These are phyloP conservation scores for Drosophila auraria DNA, from an alignment of 1,140 invertebrate genomes.

Conservation along the genomic window DNA sequence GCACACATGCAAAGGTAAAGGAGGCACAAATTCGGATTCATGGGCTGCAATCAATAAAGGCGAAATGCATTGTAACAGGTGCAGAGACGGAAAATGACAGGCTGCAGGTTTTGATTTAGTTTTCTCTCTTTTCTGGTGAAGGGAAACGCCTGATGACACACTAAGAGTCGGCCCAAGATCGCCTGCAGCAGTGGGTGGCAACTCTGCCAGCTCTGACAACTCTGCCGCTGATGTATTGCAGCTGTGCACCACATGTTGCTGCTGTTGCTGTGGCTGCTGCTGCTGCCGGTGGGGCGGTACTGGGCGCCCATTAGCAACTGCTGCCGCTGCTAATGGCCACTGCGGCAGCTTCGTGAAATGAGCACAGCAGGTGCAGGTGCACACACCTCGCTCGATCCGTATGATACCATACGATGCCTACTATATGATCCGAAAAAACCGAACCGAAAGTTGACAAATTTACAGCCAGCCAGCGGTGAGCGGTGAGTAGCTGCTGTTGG, in stretches of 20 bases:
- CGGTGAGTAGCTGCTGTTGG: conserved; percentile 52
- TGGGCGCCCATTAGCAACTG: conserved; percentile 71
- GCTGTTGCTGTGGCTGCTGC: conserved; percentile 28
- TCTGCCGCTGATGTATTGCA: conserved; percentile 75
- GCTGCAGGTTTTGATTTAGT: conserved; percentile 17
- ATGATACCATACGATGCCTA: conserved; percentile 29
- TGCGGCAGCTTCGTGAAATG: conserved; percentile 71
- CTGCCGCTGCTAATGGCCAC: conserved; percentile 47
- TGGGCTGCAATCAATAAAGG: conserved; percentile 74
- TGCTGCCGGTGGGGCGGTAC: conserved; percentile 55
- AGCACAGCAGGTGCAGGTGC: conserved; percentile 80
- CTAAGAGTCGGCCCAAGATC: conserved; percentile 45
- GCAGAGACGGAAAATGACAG: conserved; percentile 72
- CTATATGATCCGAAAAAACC: conserved; percentile 41
- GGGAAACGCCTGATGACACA: conserved; percentile 72
- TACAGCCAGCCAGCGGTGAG: conserved; percentile 48
- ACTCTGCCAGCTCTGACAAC: conserved; percentile 63
- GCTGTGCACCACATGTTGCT: conserved; percentile 82
- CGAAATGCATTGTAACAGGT: conserved; percentile 76
- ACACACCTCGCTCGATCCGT: conserved; percentile 40
- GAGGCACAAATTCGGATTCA: conserved; percentile 37
- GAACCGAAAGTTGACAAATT: conserved; percentile 78
- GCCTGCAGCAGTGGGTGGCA: conserved; percentile 76
- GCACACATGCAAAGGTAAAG: conserved; percentile 8
- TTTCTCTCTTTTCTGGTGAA: conserved; percentile 17